Percentiles rank a stretch among this genome's conserved stretches.
Conservation (phyloP, 1,140 invertebrate genomes). For the Nephila pilipes region DNA sequence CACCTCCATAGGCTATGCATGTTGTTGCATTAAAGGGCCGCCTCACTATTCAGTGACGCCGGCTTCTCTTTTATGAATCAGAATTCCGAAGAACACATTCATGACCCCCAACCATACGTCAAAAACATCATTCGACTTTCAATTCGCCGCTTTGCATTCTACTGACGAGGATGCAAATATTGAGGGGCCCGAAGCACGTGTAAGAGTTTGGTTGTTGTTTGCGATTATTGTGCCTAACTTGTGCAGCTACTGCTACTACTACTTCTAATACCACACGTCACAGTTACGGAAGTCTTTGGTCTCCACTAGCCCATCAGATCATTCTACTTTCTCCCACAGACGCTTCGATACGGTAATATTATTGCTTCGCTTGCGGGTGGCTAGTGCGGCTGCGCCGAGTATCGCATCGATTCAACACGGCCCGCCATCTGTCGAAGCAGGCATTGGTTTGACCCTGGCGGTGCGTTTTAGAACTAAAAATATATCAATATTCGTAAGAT, state of each 20-base stretch:
- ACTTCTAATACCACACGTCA: not conserved
- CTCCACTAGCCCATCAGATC: conserved; percentile 12
- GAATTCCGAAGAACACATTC: not conserved
- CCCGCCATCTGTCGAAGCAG: conserved; percentile 42
- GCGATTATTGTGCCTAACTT: not conserved
- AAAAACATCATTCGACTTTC: not conserved
- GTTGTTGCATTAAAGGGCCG: not conserved
- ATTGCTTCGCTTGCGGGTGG: conserved; percentile 27
- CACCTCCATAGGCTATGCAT: conserved; percentile 24
- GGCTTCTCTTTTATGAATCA: conserved; percentile 47
- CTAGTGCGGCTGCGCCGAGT: conserved; percentile 37
- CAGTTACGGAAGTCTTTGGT: not conserved
- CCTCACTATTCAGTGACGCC: conserved; percentile 39
- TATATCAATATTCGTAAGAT: not conserved
- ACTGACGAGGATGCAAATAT: not conserved
- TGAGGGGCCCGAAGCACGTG: not conserved
- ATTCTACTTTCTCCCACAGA: conserved; percentile 26
- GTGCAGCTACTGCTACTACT: not conserved
- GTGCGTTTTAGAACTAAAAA: not conserved
- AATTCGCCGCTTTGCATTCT: not conserved
- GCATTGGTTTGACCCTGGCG: not conserved
- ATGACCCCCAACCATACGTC: not conserved
- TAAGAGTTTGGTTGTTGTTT: conserved; percentile 5
- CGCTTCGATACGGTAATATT: conserved; percentile 54
- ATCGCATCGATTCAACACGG: not conserved